Conservation (phyloP, 2,888 invertebrate species). For the Chymomyza amoena region DNA sequence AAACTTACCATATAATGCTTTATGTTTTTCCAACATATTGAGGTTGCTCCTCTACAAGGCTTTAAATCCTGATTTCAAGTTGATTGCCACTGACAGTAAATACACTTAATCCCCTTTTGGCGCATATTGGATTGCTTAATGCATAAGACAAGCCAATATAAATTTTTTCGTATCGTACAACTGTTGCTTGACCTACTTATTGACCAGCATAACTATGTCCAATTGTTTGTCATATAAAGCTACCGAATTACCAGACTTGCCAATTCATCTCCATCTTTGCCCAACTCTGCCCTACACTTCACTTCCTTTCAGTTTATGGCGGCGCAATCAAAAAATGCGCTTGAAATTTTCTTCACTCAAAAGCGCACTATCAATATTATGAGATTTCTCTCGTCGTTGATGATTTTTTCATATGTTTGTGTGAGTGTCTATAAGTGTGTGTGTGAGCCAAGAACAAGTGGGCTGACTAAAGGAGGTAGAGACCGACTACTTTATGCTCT, state of each 20-base stretch:
- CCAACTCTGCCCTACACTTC: too few species aligned
- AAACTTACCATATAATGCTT: background rate
- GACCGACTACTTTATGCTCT: too few species aligned
- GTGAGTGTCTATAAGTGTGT: background rate
- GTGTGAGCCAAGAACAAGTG: slow-evolving; percentile 6
- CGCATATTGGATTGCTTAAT: background rate
- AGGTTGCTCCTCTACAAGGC: background rate
- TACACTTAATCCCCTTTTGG: background rate
- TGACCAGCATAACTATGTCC: background rate
- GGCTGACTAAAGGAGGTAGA: too few species aligned
- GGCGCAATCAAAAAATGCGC: slow-evolving; percentile 59
- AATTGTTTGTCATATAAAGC: slow-evolving; percentile 39
- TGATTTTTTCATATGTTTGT: slow-evolving; percentile 15
- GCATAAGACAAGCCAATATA: background rate
- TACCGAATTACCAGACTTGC: slow-evolving; percentile 30
- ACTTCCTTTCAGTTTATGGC: slow-evolving; percentile 24
- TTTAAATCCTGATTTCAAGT: background rate
- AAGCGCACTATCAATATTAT: slow-evolving; percentile 63
- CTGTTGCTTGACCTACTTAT: background rate
- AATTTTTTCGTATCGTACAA: background rate
- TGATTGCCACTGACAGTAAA: background rate
- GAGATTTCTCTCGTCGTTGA: slow-evolving; percentile 54
- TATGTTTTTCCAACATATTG: background rate
- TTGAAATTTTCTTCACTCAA: slow-evolving; percentile 41
- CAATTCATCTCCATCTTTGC: slow-evolving; percentile 16